These are phyloP conservation scores for Pimephales promelas DNA, from an alignment of 2,113 vertebrate species.

Conservation along the genomic window DNA sequence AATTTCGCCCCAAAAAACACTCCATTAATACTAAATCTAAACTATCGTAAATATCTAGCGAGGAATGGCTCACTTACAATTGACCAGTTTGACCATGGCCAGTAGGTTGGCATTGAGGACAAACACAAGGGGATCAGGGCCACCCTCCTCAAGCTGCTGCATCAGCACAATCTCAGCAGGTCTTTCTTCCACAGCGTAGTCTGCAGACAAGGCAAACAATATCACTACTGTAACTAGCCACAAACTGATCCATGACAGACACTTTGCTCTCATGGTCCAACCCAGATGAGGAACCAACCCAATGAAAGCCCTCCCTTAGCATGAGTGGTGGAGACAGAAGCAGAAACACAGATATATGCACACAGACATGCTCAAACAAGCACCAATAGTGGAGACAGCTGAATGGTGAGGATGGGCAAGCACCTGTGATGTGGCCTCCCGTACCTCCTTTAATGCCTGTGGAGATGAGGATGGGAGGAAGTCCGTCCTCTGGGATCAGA, in stretches of 20 bases:
- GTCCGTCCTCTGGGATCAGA: slow-evolving; percentile 96
- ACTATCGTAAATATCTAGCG: neutral
- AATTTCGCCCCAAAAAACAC: neutral
- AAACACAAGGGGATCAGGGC: slow-evolving; percentile 93
- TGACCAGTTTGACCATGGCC: slow-evolving; percentile 98
- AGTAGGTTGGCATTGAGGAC: slow-evolving; percentile 98
- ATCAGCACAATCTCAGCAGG: slow-evolving; percentile 93
- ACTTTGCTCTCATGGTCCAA: slow-evolving; percentile 91
- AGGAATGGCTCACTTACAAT: slow-evolving; percentile 85
- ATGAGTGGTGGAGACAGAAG: slow-evolving; percentile 24
- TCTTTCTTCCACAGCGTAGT: slow-evolving; percentile 96
- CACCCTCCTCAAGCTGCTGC: slow-evolving; percentile 95
- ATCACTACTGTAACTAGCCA: neutral
- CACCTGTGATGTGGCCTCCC: slow-evolving; percentile 81
- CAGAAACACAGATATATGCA: slow-evolving; percentile 16
- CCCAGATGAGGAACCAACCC: slow-evolving; percentile 67
- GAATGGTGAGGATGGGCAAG: slow-evolving; percentile 76
- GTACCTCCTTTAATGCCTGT: slow-evolving; percentile 99
- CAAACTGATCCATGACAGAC: neutral
- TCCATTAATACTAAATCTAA: neutral
- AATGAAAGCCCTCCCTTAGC: slow-evolving; percentile 4
- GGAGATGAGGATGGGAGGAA: slow-evolving; percentile 99
- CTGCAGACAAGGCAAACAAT: slow-evolving; percentile 65
- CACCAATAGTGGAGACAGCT: slow-evolving; percentile 60
- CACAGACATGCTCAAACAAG: neutral